Evolutionary conservation across 2,797 vertebrate genomes (phyloP).

Genomic region (Florisuga fusca): DNA sequence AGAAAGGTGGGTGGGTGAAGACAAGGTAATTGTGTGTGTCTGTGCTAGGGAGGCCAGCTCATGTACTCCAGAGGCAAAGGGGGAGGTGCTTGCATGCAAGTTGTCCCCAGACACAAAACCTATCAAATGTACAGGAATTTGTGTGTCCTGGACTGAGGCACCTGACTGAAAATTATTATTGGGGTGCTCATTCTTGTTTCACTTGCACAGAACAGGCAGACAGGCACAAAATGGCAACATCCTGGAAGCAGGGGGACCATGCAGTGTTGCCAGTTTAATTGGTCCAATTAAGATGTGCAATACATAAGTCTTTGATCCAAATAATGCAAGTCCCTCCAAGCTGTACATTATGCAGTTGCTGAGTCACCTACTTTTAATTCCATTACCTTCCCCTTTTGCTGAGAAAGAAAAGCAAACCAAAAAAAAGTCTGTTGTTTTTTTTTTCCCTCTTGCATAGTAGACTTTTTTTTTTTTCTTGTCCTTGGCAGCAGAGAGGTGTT

Average conservation of each 20-base stretch:
- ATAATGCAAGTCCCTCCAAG: conserved; percentile 57
- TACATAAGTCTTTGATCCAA: conserved; percentile 40
- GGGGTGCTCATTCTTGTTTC: conserved; percentile 15
- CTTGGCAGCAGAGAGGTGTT: background rate
- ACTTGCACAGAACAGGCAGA: background rate
- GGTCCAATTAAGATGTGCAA: conserved; percentile 58
- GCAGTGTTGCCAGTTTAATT: conserved; percentile 55
- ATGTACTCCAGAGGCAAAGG: background rate
- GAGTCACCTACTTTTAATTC: conserved; percentile 42
- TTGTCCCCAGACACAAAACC: background rate
- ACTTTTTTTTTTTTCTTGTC: background rate
- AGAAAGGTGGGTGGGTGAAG: conserved; percentile 32
- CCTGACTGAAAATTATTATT: background rate
- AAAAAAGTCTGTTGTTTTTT: fast-evolving
- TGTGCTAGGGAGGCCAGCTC: background rate
- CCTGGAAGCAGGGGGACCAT: background rate
- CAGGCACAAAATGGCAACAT: background rate
- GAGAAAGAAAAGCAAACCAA: background rate
- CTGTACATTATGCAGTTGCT: conserved; percentile 42
- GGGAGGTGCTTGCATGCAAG: background rate
- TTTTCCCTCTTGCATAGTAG: too few species aligned
- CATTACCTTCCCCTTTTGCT: conserved; percentile 2
- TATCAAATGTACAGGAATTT: background rate
- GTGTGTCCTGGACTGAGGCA: background rate
- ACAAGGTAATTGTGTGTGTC: background rate